Evolutionary conservation across 2,888 invertebrate genomes (phyloP).

Genomic region (Isoperla grammatica): DNA sequence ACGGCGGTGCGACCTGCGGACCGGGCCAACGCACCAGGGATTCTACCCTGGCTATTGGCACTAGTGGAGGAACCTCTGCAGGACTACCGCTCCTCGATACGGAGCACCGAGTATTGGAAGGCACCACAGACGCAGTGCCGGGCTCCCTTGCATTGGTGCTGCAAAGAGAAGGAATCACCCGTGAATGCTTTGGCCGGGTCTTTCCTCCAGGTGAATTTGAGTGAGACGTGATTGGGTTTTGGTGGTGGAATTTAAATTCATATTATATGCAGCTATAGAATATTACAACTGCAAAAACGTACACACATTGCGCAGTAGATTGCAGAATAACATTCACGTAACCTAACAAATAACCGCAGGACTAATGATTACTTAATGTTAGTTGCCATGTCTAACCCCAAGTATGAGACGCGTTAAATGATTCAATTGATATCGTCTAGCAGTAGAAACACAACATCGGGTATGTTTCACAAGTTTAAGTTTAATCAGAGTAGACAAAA

Average conservation of each 20-base stretch:
- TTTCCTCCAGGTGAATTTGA: no score
- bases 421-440: no score
- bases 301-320: neutral
- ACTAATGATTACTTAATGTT: no score
- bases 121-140: neutral
- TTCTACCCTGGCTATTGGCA: neutral
- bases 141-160: neutral
- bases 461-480: no score
- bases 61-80: slow-evolving; percentile 17
- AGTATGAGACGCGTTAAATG: no score
- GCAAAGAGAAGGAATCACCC: slow-evolving; percentile 16
- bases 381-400: no score
- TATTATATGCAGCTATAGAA: no score
- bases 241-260: no score
- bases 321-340: neutral
- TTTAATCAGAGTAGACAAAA: no score
- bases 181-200: slow-evolving; percentile 1
- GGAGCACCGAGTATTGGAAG: neutral
- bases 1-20: neutral
- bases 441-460: no score
- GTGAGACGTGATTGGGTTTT: neutral
- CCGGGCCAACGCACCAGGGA: neutral
- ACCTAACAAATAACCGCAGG: no score
- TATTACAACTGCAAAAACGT: neutral
- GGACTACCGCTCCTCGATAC: neutral